Evolutionary conservation across 2,888 invertebrate species (phyloP).

Genomic region (Artemia sp.): DNA sequence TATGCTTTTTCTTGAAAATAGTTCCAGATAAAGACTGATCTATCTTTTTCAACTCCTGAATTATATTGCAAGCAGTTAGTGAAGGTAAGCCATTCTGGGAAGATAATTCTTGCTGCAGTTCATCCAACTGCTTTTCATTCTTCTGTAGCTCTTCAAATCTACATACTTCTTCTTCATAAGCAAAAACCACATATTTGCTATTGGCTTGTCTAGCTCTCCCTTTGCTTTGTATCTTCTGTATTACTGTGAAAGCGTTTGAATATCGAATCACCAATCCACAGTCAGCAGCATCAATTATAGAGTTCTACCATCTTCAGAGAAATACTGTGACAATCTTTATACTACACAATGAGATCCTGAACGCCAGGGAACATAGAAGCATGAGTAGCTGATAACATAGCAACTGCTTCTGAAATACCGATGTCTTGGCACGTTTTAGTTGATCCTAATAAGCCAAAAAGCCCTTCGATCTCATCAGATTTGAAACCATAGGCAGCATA

Average conservation of each 20-base stretch:
- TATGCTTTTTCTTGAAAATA: too few species aligned
- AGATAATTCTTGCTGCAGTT: background rate
- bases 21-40: too few species aligned
- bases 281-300: background rate
- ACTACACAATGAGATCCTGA: background rate
- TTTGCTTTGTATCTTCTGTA: slow-evolving; percentile 11
- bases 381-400: background rate
- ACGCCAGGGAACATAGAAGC: background rate
- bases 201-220: slow-evolving; percentile 5
- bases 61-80: background rate
- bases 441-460: background rate
- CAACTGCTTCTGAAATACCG: slow-evolving; percentile 13
- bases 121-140: slow-evolving; percentile 13
- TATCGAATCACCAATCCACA: slow-evolving; percentile 18
- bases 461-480: slow-evolving; percentile 11
- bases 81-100: slow-evolving; percentile 13
- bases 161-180: background rate
- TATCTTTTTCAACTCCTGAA: background rate
- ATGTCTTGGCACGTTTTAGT: slow-evolving; percentile 1
- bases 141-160: background rate
- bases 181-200: slow-evolving; percentile 15
- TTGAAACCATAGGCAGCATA: background rate
- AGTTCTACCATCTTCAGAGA: background rate
- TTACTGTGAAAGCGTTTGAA: background rate
- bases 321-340: background rate